Percentiles rank a stretch among this genome's conserved stretches.
Evolutionary conservation across 2,113 vertebrate genomes (phyloP).

Genomic region (Platysternon megacephalum): DNA sequence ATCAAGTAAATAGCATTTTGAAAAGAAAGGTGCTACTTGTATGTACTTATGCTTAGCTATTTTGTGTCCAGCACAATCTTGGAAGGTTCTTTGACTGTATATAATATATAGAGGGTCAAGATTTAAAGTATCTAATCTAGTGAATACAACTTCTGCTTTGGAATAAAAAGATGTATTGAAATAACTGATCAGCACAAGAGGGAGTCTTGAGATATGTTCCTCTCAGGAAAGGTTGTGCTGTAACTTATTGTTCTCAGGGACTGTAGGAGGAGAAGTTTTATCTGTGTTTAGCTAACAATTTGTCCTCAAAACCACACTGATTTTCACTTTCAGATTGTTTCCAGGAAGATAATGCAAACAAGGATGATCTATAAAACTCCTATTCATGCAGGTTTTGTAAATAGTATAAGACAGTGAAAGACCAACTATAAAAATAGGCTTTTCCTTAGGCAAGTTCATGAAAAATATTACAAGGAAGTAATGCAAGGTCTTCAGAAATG

Average conservation of each 20-base stretch:
- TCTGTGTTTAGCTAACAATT: background rate
- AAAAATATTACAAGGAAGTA: background rate
- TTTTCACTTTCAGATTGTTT: background rate
- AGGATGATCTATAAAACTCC: background rate
- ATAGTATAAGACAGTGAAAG: background rate
- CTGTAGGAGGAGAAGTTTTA: background rate
- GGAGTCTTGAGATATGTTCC: background rate
- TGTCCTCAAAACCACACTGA: background rate
- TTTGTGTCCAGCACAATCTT: background rate
- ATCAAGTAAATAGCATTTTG: background rate
- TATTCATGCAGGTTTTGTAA: background rate
- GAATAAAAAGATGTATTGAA: background rate
- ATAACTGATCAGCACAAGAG: background rate
- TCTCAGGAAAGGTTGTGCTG: background rate
- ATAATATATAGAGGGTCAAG: background rate
- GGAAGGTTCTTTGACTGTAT: background rate
- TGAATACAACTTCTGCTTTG: background rate
- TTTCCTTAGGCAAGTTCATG: background rate
- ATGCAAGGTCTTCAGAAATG: background rate
- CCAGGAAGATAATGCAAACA: background rate
- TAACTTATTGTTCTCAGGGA: background rate
- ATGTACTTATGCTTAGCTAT: background rate
- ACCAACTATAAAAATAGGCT: background rate
- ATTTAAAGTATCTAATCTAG: background rate
- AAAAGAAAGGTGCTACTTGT: background rate